Evolutionary conservation across 1,140 invertebrate genomes (phyloP), one percentile per base, ranked within the genome.

Genomic region (Bombus breviceps): DNA sequence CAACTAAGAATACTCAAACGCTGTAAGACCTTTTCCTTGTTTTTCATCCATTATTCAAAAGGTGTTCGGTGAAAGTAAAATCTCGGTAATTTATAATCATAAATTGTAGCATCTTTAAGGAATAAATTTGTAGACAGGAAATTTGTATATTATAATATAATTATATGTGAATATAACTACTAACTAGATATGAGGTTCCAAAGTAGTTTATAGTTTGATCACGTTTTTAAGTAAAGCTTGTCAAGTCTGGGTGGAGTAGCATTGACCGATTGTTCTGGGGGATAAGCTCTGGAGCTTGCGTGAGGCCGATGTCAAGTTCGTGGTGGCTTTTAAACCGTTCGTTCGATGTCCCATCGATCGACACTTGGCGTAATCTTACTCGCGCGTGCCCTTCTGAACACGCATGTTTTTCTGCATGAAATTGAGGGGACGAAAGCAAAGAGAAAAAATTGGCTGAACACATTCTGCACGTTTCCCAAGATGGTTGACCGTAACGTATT

Each of bases 251-350:
- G 71, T 32, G 84, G 43, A 81, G 78, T 81, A 85, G 84, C 79
- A 85, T 85, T 85, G 71, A 81, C 84, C 71, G 84, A 85, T 85
- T 81, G 79, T 81, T 57, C 59, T 34, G n/a, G 32, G 28, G 83
- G 84, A 85, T 85, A 85, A 85, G 84, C 83, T 22, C 47, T 59
- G 47, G 43, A 74, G 78, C 62, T 81, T 81, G 78, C 78, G 83
- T 85, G 84, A 74, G 69, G 15, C 39, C 57, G 87, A 89, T 89
- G 88, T 89, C 88, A 89, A 89, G 87, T 89, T 89, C 83, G 88
- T 88, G 79, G 80, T 69, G 43, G 85, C 79, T 89, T 89, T 89
- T 81, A 81, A 85, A 81, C 71, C 62, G 64, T 85, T 81, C 47
- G 43, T 89, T 86, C 75, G 79, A 89, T 85, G 83, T 76, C 43